Evolutionary conservation across 2,797 vertebrate genomes (phyloP), one percentile per base, ranked within the genome.

Genomic region (Rhinogobio ventralis): DNA sequence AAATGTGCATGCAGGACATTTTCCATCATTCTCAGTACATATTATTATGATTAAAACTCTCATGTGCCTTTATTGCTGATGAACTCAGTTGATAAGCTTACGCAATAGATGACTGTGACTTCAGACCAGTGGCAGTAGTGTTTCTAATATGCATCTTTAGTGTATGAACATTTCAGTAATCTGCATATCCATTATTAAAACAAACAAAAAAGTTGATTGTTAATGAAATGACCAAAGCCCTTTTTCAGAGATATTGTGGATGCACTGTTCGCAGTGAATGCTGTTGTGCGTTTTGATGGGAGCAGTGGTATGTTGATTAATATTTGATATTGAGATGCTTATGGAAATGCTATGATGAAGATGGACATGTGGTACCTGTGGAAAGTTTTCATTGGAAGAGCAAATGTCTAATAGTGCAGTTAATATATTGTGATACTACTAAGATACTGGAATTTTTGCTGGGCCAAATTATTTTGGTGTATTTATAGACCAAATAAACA

Each of bases 191-290:
- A 64, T 33, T 17, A 28, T 36, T 20, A 15, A n/a, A n/a, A n/a
- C n/a, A n/a, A n/a, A n/a, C n/a, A n/a, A 76, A 2, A 20, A 81
- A 42, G 20, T 53, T 46, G 19, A 82, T 55, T 71, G 60, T 53
- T 75, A 67, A 60, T 86, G 45, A 83, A 74, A 87, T 88, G 87
- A 88, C 90, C 85, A 89, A 87, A 89, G 30, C 39, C 53, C 64
- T 71, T 80, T 25, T 42, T 64, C 55, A 85, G 68, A 76, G 28
- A 62, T 77, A 25, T 81, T 25, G 30, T 55, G 72, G 51, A 83
- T 86, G 62, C 67, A 19, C 68, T 25, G 66, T 28, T 64, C 19
- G 45, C 25, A 39, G 74, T 85, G 25, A 75, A 39, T 82, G 45
- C 36, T 71, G 78, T 83, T 82, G 84, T 69, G 25, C 23, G 73